Conservation (phyloP, 2,888 invertebrate genomes). For the Celastrina argiolus region DNA sequence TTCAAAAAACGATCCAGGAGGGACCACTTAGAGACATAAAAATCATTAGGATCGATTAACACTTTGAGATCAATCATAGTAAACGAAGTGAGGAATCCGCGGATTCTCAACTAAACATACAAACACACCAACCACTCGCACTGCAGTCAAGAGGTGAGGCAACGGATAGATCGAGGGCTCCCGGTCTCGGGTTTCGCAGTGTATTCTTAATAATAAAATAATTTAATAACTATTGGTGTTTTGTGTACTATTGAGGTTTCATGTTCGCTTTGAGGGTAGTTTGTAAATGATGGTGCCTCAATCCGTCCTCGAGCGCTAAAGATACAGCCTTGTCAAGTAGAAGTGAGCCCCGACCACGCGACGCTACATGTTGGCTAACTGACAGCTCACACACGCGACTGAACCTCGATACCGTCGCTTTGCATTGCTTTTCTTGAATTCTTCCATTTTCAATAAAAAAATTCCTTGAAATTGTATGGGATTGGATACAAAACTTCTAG, state of each 20-base stretch:
- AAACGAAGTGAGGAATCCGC: slow-evolving; percentile 46
- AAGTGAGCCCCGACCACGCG: slow-evolving; percentile 19
- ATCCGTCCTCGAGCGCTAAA: slow-evolving; percentile 20
- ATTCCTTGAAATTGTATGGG: not conserved
- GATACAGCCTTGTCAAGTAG: slow-evolving; percentile 19
- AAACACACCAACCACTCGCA: slow-evolving; percentile 43
- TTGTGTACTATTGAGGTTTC: slow-evolving; percentile 1
- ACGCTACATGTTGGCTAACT: not conserved
- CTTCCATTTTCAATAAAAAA: not conserved
- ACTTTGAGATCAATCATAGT: slow-evolving; percentile 67
- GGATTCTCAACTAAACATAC: slow-evolving; percentile 51
- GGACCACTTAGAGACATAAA: slow-evolving; percentile 60
- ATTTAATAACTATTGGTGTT: slow-evolving; percentile 12
- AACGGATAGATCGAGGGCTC: slow-evolving; percentile 14
- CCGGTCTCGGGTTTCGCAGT: not conserved
- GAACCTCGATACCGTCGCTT: not conserved
- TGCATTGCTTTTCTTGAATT: not conserved
- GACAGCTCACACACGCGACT: not conserved
- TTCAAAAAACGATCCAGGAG: slow-evolving; percentile 54
- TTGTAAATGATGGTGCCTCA: slow-evolving; percentile 12
- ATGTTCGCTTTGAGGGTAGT: slow-evolving; percentile 20
- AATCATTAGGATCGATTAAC: slow-evolving; percentile 70
- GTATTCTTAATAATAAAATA: slow-evolving; percentile 2
- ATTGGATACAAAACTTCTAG: not conserved
- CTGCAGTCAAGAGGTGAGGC: slow-evolving; percentile 13